phyloP scores from a whole-genome alignment of 2,888 invertebrate genomes.

The Rugalucina vietnamica region DNA sequence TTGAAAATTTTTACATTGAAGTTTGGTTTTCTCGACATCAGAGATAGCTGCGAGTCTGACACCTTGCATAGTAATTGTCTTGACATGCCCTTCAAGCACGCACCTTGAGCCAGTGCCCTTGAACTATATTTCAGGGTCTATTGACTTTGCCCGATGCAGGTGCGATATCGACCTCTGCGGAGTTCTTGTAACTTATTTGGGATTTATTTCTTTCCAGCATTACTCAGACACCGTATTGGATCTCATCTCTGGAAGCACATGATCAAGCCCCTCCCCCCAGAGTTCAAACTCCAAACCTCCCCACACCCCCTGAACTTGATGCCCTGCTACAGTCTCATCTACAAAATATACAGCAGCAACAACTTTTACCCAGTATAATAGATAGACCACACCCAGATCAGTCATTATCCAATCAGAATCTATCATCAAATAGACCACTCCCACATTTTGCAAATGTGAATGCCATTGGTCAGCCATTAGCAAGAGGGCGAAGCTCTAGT shows the following conservation, averaged over 20 bases:
- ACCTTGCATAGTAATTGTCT: too few species aligned
- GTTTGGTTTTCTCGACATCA: too few species aligned
- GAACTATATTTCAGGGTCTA: too few species aligned
- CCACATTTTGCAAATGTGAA: constrained; percentile 19
- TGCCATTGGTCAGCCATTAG: not conserved
- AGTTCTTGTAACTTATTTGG: too few species aligned
- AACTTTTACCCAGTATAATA: constrained; percentile 9
- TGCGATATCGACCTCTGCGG: too few species aligned
- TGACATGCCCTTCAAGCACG: too few species aligned
- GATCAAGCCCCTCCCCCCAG: constrained; percentile 7
- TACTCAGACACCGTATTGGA: constrained; percentile 56
- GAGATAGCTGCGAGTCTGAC: too few species aligned
- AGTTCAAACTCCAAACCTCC: constrained; percentile 14
- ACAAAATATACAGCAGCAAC: constrained; percentile 43
- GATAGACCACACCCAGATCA: not conserved
- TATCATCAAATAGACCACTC: constrained; percentile 1
- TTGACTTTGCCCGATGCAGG: too few species aligned
- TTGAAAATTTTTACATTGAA: too few species aligned
- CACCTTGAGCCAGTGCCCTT: too few species aligned
- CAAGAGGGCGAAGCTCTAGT: constrained; percentile 6
- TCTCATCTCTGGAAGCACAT: constrained; percentile 39
- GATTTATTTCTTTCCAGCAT: constrained; percentile 56
- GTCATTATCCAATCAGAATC: constrained; percentile 15
- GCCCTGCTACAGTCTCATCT: constrained; percentile 45
- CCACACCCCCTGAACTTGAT: constrained; percentile 41